Percentiles rank a stretch among this genome's conserved stretches.
These are phyloP conservation scores for Climacteris rufus DNA, from an alignment of 2,113 vertebrate species.

Conservation along the genomic window DNA sequence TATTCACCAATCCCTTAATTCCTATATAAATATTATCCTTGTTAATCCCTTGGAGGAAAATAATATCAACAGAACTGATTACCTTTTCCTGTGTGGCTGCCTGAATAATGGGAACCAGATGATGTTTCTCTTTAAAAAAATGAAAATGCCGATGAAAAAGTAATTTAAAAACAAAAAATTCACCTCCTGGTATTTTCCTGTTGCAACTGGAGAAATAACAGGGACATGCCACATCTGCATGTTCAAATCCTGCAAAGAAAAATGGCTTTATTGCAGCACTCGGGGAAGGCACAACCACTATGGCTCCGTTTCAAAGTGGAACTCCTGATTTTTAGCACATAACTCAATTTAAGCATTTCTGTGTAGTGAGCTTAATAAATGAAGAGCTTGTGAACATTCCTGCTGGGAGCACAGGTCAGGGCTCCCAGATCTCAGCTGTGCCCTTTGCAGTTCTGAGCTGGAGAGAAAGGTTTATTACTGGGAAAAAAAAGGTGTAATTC, in stretches of 20 bases:
- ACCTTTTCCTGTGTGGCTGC: slow-evolving; percentile 6
- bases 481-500: not conserved
- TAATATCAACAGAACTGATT: slow-evolving; percentile 1
- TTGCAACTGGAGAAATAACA: not conserved
- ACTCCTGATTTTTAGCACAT: not conserved
- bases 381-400: not conserved
- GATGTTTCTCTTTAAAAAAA: slow-evolving; percentile 34
- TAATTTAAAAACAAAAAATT: not conserved
- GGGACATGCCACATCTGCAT: not conserved
- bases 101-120: slow-evolving; percentile 15
- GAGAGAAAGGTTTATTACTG: not conserved
- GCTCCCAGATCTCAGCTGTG: not conserved
- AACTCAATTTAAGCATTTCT: not conserved
- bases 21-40: slow-evolving; percentile 9
- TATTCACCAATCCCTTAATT: not conserved
- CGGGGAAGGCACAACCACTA: not conserved
- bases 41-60: not conserved
- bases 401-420: not conserved
- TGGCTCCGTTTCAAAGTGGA: not conserved
- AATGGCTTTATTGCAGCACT: not conserved
- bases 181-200: not conserved
- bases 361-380: not conserved
- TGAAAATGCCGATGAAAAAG: slow-evolving; percentile 37
- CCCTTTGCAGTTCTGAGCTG: not conserved
- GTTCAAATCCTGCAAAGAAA: not conserved